Conservation (phyloP, 2,113 vertebrate species). For the Melierax canorus region DNA sequence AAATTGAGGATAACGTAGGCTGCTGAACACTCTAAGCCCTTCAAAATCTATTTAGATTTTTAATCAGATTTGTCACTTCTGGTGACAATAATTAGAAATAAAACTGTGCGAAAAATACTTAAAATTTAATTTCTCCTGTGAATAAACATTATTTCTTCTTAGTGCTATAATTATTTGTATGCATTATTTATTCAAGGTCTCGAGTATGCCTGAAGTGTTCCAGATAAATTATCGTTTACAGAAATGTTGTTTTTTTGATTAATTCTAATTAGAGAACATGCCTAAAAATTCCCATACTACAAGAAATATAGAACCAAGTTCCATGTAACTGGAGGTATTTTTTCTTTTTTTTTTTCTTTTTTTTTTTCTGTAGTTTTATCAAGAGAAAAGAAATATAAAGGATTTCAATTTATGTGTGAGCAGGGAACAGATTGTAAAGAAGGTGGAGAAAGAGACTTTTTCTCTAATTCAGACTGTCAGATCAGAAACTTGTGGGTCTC, state of each 20-base stretch:
- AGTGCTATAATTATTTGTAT: not conserved
- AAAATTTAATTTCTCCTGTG: not conserved
- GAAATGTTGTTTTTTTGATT: not conserved
- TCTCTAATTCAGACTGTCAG: not conserved
- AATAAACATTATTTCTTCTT: not conserved
- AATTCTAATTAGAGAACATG: not conserved
- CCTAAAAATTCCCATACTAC: not conserved
- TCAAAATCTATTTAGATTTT: not conserved
- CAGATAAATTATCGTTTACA: not conserved
- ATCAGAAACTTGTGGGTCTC: not conserved
- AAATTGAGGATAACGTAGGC: not conserved
- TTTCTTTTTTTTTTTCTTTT: rapidly evolving
- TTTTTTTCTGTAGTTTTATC: not conserved
- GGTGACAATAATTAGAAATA: not conserved
- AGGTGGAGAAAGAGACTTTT: not conserved
- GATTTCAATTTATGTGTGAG: not conserved
- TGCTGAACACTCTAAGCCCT: not conserved
- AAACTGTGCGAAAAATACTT: not conserved
- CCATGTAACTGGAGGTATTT: not conserved
- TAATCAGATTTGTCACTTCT: not conserved
- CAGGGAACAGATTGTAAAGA: not conserved
- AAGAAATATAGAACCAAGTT: not conserved
- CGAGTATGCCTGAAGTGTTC: not conserved
- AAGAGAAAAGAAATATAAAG: not conserved
- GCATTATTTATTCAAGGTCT: not conserved